Base-by-base conservation (phyloP, 2,113 vertebrate species). In the Equus quagga region DNA sequence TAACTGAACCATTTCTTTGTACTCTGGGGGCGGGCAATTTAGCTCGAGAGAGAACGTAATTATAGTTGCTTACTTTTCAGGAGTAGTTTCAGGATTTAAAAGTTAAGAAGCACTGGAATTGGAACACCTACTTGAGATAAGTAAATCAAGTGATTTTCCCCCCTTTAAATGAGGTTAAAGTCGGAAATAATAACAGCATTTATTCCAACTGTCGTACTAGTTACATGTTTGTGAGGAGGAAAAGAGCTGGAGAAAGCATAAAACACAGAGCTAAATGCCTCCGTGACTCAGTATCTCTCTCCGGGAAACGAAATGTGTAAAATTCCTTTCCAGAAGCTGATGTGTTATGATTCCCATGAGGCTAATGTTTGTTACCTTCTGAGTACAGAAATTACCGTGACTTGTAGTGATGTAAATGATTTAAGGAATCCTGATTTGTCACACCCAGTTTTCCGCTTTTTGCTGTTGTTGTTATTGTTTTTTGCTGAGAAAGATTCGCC, bases 31-130 rank as follows among this genome's bases (percentile, higher is more conserved):
- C 92, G 78, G 85, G 58, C 76, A 78, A 2, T 96, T 94, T 88
- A 60, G 91, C 91, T 88, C 12, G 10, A 36, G 49, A 92, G 88
- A 96, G 62, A 96, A 85, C n/a, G n/a, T 94, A 82, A 97, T 96
- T 91, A 73, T 44, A 64, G 78, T 58, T 78, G 36, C 93, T 95
- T 76, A 91, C 95, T 96, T 97, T 93, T 96, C 93, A 92, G 91
- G 73, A 80, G 41, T 13, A 56, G 65, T 93, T 85, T 80, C 76
- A 73, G 5, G 8, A 92, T 89, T 67, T 93, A 18, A 88, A 93
- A 96, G 67, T 93, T 85, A 80, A 83, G 73, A 70, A 88, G 64
- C 21, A 0, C 73, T 65, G 58, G 64, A 95, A 94, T 31, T 26
- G 72, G 81, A 65, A 92, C 69, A 60, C 33, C 26, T 44, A 51